Evolutionary conservation across 2,797 vertebrate genomes (phyloP).

Genomic region (Tiaroga cobitis): DNA sequence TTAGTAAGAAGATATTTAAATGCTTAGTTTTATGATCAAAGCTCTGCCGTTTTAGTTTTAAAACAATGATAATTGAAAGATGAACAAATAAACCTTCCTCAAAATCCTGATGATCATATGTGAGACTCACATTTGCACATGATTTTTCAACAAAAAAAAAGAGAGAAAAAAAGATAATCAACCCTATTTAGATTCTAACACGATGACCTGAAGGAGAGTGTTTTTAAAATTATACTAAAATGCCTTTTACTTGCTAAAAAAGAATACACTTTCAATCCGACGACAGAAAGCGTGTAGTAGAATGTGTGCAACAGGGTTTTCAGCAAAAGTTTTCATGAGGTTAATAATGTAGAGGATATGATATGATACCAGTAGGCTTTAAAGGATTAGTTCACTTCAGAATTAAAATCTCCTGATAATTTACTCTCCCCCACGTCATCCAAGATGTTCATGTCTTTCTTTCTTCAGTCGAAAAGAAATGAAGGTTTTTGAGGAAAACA

Average conservation of each 20-base stretch:
- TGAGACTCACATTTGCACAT: neutral
- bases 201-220: neutral
- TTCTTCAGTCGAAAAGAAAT: too few species aligned
- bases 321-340: neutral
- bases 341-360: neutral
- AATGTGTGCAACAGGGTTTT: neutral
- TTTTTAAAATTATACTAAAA: neutral
- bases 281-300: neutral
- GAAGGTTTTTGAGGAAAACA: too few species aligned
- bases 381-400: neutral
- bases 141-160: neutral
- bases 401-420: too few species aligned
- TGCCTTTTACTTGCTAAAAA: neutral
- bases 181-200: neutral
- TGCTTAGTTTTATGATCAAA: too few species aligned
- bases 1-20: neutral
- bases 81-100: neutral
- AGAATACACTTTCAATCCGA: neutral
- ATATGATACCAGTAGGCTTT: neutral
- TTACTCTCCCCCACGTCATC: too few species aligned
- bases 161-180: too few species aligned
- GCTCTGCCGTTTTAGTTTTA: too few species aligned
- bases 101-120: neutral
- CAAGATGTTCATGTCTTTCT: too few species aligned
- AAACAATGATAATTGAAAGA: neutral